phyloP scores from a whole-genome alignment of 1,140 invertebrate genomes.

The Delia radicum region DNA sequence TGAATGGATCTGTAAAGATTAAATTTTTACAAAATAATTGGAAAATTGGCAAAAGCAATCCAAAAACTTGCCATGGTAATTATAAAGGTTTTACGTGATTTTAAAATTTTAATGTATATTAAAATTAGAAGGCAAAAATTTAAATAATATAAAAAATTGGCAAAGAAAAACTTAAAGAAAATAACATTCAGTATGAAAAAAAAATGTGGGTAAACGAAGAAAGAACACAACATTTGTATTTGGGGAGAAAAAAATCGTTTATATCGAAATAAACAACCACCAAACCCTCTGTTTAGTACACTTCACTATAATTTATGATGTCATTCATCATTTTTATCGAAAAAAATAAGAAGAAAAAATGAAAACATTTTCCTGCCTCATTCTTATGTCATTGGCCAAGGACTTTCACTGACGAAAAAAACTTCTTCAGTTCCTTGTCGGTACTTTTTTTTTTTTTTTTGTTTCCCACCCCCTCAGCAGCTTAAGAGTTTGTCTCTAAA shows the following conservation, averaged over 20 bases:
- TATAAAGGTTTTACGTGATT: no score
- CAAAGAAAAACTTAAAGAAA: neutral
- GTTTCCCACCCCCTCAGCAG: neutral
- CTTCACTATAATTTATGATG: constrained; percentile 55
- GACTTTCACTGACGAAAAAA: constrained; percentile 12
- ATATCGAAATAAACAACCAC: constrained; percentile 56
- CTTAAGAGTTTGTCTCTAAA: neutral
- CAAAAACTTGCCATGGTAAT: no score
- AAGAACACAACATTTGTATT: neutral
- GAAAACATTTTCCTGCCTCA: constrained; percentile 55
- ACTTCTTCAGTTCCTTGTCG: neutral
- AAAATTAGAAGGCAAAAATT: neutral
- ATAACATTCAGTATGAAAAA: no score
- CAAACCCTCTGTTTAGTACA: constrained; percentile 52
- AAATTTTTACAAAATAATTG: no score
- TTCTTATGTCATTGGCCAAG: constrained; percentile 35
- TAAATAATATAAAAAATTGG: neutral
- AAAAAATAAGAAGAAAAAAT: constrained; percentile 33
- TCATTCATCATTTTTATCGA: constrained; percentile 57
- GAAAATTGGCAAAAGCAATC: no score
- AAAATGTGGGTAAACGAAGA: neutral
- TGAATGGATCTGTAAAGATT: no score
- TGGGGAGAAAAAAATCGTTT: constrained; percentile 44
- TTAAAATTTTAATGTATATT: no score
- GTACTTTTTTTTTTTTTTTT: neutral